Evolutionary conservation across 2,888 invertebrate genomes (phyloP).

Genomic region (Julus scanicus): DNA sequence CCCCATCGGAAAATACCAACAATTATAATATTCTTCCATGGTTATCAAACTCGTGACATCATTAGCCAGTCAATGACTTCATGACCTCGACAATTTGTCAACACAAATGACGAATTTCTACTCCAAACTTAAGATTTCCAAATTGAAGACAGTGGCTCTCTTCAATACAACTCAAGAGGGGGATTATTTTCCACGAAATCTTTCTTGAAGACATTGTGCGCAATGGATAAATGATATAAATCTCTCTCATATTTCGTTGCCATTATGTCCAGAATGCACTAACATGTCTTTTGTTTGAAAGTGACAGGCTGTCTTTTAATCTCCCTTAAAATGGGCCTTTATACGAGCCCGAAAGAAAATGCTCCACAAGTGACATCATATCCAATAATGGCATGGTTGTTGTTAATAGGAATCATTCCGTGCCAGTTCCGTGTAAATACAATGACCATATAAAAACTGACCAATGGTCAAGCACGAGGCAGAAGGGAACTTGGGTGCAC

Average conservation of each 20-base stretch:
- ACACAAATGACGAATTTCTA: not conserved
- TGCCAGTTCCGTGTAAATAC: slow-evolving; percentile 39
- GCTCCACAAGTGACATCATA: slow-evolving; percentile 42
- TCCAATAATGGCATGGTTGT: slow-evolving; percentile 39
- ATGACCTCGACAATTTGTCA: no score
- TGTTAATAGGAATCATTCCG: slow-evolving; percentile 42
- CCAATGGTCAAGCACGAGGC: not conserved
- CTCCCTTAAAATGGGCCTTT: not conserved
- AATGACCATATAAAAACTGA: slow-evolving; percentile 9
- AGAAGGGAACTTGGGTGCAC: not conserved
- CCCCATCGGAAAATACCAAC: no score
- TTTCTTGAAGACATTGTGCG: not conserved
- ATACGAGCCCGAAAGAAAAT: not conserved
- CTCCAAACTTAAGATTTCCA: not conserved
- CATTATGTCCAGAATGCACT: slow-evolving; percentile 13
- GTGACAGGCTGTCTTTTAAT: slow-evolving; percentile 24
- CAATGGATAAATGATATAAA: slow-evolving; percentile 17
- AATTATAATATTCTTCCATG: no score
- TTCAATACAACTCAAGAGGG: not conserved
- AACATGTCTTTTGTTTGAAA: slow-evolving; percentile 32
- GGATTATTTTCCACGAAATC: slow-evolving; percentile 20
- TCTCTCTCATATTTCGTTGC: slow-evolving; percentile 39
- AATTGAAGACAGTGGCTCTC: not conserved
- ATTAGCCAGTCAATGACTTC: no score
- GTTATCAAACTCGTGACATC: no score